Evolutionary conservation across 2,797 vertebrate genomes (phyloP).

Genomic region (Salmo trutta): DNA sequence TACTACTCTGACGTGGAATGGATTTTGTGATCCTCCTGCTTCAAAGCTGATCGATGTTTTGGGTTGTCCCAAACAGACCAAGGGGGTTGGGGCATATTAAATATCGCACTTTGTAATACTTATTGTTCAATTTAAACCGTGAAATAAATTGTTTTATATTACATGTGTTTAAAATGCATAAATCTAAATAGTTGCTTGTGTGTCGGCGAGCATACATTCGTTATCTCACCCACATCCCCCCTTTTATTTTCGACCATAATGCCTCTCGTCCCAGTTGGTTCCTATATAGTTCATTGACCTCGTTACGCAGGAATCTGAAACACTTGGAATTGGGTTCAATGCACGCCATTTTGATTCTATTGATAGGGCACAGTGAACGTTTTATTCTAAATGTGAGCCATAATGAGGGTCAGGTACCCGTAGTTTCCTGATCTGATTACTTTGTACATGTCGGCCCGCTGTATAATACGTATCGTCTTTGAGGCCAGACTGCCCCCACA

Average conservation of each 20-base stretch:
- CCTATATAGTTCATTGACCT: too few relatives aligned
- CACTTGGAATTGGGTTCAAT: not conserved
- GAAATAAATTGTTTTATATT: not conserved
- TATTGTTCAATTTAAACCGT: not conserved
- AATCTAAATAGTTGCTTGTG: not conserved
- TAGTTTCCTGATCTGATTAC: not conserved
- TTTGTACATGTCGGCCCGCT: not conserved
- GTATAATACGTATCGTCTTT: too few relatives aligned
- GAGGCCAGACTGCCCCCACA: not conserved
- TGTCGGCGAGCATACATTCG: not conserved
- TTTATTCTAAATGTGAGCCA: not conserved
- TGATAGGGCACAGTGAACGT: not conserved
- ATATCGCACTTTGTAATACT: not conserved
- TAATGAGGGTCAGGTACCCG: slow-evolving; percentile 41
- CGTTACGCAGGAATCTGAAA: not conserved
- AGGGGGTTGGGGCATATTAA: not conserved
- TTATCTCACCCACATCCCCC: not conserved
- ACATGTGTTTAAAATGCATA: not conserved
- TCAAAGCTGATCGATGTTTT: too few relatives aligned
- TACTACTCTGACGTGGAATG: too few relatives aligned
- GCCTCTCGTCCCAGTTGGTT: not conserved
- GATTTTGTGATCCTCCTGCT: too few relatives aligned
- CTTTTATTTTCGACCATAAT: not conserved
- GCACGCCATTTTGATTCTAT: not conserved
- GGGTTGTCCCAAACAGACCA: too few relatives aligned